A percentile compares a stretch with the other conserved stretches of the same genome.
phyloP scores from a whole-genome alignment of 2,113 vertebrate species.

The Rhinoptilus africanus region DNA sequence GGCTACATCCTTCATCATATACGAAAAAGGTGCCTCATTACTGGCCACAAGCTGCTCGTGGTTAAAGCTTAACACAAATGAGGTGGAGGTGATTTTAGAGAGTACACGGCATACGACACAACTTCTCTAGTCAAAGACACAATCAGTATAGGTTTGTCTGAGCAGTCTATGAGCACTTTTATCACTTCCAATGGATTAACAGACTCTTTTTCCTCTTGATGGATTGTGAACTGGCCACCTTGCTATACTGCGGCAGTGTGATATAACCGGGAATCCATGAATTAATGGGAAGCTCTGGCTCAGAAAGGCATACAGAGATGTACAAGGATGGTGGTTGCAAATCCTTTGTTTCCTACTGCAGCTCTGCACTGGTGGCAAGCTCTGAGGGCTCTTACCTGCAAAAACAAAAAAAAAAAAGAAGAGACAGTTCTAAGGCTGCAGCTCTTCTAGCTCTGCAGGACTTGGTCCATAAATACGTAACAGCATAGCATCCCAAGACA shows the following conservation, averaged over 20 bases:
- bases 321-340: neutral
- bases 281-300: neutral
- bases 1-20: neutral
- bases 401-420: too few relatives aligned
- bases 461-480: neutral
- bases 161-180: neutral
- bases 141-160: neutral
- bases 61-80: neutral
- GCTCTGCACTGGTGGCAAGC: neutral
- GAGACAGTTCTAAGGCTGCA: neutral
- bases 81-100: neutral
- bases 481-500: neutral
- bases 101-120: neutral
- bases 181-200: neutral
- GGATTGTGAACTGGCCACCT: neutral
- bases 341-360: neutral
- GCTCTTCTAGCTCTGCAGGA: neutral
- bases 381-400: neutral
- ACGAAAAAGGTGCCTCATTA: neutral
- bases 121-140: neutral
- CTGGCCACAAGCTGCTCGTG: neutral
- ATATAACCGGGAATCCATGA: neutral
- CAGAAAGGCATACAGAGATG: fast-evolving
- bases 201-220: neutral
- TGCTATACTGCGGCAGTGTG: neutral